These are phyloP conservation scores for Pachyseris speciosa DNA, from an alignment of 64 coral and sea anemone genomes.

Conservation along the genomic window DNA sequence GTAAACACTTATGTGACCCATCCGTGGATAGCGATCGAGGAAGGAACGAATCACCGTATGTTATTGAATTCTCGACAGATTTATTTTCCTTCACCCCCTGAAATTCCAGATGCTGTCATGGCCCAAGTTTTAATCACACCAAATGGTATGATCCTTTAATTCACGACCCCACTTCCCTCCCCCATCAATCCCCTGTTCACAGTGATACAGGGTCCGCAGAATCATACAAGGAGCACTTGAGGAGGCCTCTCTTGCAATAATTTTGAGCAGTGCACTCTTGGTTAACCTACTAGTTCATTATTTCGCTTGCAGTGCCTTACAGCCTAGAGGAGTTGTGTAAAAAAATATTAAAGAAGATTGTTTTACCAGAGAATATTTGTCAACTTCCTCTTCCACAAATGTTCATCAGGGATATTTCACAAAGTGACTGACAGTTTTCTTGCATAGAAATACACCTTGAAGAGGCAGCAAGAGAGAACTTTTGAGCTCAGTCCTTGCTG, in stretches of 20 bases:
- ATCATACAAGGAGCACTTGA: too few relatives aligned
- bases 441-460: too few relatives aligned
- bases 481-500: too few relatives aligned
- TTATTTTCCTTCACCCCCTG: neutral
- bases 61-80: neutral
- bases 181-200: too few relatives aligned
- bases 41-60: constrained; percentile 6
- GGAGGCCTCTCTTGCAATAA: too few relatives aligned
- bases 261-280: too few relatives aligned
- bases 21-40: too few relatives aligned
- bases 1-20: constrained; percentile 16
- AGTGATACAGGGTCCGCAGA: too few relatives aligned
- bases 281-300: too few relatives aligned
- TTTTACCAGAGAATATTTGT: neutral
- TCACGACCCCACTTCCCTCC: too few relatives aligned
- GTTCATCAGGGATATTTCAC: neutral
- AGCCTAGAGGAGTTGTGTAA: neutral
- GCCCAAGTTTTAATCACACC: constrained; percentile 9
- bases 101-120: neutral
- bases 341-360: neutral
- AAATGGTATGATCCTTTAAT: neutral
- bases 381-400: neutral
- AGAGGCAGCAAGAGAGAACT: too few relatives aligned
- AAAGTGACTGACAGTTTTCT: too few relatives aligned
- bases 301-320: neutral